Evolutionary conservation across 2,888 invertebrate genomes (phyloP).

Genomic region (Heteromyza rotundicornis): DNA sequence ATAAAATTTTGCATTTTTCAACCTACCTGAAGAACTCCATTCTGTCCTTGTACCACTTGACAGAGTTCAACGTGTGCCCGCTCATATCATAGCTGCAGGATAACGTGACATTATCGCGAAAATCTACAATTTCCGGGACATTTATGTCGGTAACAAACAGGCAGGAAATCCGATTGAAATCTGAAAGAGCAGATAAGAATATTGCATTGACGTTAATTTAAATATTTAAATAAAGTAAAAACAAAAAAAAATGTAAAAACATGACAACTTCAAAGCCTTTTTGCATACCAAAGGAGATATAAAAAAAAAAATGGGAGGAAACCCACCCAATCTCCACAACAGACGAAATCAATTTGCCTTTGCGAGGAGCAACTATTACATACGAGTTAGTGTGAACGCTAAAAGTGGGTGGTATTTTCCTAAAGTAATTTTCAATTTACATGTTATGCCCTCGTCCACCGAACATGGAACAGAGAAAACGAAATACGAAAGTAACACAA

Average conservation of each 20-base stretch:
- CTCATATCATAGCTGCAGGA: conserved; percentile 65
- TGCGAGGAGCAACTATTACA: conserved; percentile 7
- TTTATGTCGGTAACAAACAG: conserved; percentile 62
- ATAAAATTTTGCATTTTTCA: too few relatives aligned
- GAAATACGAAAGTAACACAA: conserved; percentile 5
- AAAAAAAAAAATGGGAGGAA: not conserved
- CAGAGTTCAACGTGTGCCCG: conserved; percentile 64
- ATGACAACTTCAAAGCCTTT: not conserved
- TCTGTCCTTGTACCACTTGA: conserved; percentile 65
- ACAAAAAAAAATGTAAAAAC: conserved; percentile 6
- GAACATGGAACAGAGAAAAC: conserved; percentile 6
- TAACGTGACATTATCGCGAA: conserved; percentile 63
- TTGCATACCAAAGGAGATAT: too few relatives aligned
- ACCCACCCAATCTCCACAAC: not conserved
- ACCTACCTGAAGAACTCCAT: conserved; percentile 65
- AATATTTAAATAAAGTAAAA: not conserved
- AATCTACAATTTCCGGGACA: conserved; percentile 64
- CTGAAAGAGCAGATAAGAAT: conserved; percentile 37
- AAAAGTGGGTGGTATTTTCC: not conserved
- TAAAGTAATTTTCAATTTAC: conserved; percentile 18
- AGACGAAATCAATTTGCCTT: conserved; percentile 19
- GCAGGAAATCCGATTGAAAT: conserved; percentile 45
- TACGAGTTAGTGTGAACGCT: not conserved
- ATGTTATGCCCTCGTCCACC: not conserved
- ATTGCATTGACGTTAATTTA: not conserved